A percentile compares a stretch with the other conserved stretches of the same genome.
Evolutionary conservation across 2,113 vertebrate species (phyloP).

Genomic region (Sterna hirundo): DNA sequence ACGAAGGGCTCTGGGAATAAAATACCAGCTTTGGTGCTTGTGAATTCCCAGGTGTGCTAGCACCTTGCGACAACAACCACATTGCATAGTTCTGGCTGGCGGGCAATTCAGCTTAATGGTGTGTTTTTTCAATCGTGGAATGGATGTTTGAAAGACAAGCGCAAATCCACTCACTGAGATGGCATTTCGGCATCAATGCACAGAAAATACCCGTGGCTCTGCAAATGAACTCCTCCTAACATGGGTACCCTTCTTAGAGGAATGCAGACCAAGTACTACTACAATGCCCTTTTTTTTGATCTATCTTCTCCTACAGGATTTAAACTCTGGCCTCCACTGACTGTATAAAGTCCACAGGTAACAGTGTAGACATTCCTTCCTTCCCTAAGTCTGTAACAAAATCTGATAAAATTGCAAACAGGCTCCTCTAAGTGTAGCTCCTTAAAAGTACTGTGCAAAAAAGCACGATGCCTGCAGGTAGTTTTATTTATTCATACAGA

Average conservation of each 20-base stretch:
- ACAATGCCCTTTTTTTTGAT: not conserved
- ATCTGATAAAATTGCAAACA: not conserved
- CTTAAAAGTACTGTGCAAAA: not conserved
- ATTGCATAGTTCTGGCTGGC: not conserved
- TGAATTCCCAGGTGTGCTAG: not conserved
- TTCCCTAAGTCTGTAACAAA: not conserved
- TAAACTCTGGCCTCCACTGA: not conserved
- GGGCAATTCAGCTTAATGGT: not conserved
- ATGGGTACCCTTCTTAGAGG: not conserved
- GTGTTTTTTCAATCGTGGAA: not conserved
- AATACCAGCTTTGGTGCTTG: not conserved
- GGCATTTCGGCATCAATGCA: not conserved
- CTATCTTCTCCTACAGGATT: not conserved
- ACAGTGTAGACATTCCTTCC: not conserved
- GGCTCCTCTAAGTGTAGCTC: not conserved
- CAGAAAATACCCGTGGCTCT: not conserved
- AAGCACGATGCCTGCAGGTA: not conserved
- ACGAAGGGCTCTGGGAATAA: not conserved
- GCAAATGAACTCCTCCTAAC: not conserved
- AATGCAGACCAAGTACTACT: not conserved
- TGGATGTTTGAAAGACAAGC: not conserved
- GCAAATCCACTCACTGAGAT: not conserved
- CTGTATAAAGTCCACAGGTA: not conserved
- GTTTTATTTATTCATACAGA: not conserved
- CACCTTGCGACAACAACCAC: not conserved